Percentiles rank a stretch among this genome's conserved stretches.
phyloP scores from a whole-genome alignment of 2,797 vertebrate species.

The Morelia viridis region DNA sequence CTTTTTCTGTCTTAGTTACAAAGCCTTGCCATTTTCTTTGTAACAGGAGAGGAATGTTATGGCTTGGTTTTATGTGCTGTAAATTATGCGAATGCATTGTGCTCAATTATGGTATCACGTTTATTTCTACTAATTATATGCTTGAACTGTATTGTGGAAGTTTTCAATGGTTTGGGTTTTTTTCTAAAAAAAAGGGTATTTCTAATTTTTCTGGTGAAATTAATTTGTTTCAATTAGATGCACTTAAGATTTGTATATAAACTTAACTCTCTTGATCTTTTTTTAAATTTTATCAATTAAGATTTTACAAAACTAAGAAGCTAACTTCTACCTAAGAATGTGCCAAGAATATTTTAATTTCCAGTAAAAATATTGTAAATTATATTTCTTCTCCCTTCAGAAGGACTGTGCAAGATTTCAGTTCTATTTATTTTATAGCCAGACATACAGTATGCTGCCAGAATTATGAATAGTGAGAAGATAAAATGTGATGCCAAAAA shows the following conservation, averaged over 20 bases:
- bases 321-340: neutral
- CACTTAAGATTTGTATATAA: constrained; percentile 9
- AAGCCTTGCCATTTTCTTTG: neutral
- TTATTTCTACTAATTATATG: neutral
- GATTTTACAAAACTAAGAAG: constrained; percentile 7
- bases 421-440: constrained; percentile 39
- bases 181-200: neutral
- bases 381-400: constrained; percentile 20
- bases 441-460: constrained; percentile 18
- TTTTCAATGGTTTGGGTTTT: neutral
- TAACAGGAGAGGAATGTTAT: neutral
- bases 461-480: constrained; percentile 34
- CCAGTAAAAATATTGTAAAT: constrained; percentile 21
- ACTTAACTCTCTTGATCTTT: constrained; percentile 27
- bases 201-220: constrained; percentile 23
- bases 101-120: neutral
- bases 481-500: constrained; percentile 30
- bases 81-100: neutral
- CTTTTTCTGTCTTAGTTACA: neutral
- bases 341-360: constrained; percentile 23
- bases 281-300: constrained; percentile 26
- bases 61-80: neutral
- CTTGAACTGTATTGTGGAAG: neutral
- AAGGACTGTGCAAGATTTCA: constrained; percentile 40
- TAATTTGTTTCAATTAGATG: constrained; percentile 13